phyloP scores from a whole-genome alignment of 2,113 vertebrate genomes.

The Leptosomus discolor region DNA sequence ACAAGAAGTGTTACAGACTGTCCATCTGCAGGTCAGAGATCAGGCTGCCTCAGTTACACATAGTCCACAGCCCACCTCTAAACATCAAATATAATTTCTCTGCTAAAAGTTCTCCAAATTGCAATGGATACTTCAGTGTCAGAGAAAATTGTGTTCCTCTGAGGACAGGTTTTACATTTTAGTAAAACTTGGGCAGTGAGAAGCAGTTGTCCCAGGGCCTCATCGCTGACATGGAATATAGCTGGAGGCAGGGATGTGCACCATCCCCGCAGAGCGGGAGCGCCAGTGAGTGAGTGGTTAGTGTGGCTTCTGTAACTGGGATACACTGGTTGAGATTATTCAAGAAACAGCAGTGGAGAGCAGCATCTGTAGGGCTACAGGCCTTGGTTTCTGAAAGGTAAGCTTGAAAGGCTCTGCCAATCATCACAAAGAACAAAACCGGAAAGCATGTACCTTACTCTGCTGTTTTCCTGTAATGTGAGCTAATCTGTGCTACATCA shows the following conservation, averaged over 20 bases:
- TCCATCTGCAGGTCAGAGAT: background rate
- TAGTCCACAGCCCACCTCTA: background rate
- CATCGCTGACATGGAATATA: background rate
- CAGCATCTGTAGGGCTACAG: background rate
- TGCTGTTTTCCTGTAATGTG: background rate
- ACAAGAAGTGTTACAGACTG: background rate
- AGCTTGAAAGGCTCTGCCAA: background rate
- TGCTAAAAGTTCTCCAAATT: background rate
- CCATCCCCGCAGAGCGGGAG: background rate
- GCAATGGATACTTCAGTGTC: background rate
- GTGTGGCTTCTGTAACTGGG: background rate
- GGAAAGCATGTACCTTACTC: background rate
- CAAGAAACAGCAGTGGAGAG: background rate
- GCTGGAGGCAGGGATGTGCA: background rate
- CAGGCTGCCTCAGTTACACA: background rate
- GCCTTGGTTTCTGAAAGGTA: background rate
- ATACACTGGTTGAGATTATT: background rate
- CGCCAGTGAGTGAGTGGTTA: accelerated
- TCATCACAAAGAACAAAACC: background rate
- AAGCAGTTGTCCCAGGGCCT: background rate
- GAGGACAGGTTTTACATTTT: background rate
- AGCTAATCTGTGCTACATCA: background rate
- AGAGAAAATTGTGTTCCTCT: background rate
- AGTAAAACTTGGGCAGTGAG: background rate
- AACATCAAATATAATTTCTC: background rate